Evolutionary conservation across 2,888 invertebrate species (phyloP).

Genomic region (Kryphioiulus occultus): DNA sequence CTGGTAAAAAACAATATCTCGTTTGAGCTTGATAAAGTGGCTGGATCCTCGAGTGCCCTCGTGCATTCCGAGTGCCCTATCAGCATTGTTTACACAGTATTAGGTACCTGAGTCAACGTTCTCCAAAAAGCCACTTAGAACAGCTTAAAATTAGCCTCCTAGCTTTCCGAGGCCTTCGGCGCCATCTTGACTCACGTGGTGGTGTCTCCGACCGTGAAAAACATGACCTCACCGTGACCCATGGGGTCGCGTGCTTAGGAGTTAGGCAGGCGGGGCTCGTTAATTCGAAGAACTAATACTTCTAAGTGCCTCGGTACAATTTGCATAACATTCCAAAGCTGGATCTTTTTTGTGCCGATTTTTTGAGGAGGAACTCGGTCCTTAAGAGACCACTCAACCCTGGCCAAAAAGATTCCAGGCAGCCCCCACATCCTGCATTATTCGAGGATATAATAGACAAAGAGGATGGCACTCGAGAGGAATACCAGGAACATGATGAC

Average conservation of each 20-base stretch:
- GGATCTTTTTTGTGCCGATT: background rate
- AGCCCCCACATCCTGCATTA: constrained; percentile 20
- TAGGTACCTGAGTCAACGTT: constrained; percentile 24
- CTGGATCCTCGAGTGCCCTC: background rate
- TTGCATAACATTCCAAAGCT: background rate
- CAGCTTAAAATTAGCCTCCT: constrained; percentile 2
- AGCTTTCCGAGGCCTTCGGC: background rate
- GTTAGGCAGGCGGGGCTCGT: background rate
- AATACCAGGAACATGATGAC: constrained; percentile 35
- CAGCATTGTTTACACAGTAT: background rate
- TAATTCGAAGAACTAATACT: background rate
- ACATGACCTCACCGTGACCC: background rate
- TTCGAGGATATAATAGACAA: constrained; percentile 33
- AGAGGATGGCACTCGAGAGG: background rate
- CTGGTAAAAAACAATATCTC: background rate
- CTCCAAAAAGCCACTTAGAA: background rate
- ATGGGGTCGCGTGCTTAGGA: background rate
- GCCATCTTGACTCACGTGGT: background rate
- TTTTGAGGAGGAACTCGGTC: background rate
- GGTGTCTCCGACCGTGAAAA: background rate
- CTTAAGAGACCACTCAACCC: background rate
- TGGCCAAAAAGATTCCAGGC: background rate
- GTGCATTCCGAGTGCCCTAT: constrained; percentile 10
- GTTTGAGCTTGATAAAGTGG: background rate
- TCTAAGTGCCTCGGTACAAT: background rate